phyloP scores from a whole-genome alignment of 2,888 invertebrate genomes.

The Cabera pusaria region DNA sequence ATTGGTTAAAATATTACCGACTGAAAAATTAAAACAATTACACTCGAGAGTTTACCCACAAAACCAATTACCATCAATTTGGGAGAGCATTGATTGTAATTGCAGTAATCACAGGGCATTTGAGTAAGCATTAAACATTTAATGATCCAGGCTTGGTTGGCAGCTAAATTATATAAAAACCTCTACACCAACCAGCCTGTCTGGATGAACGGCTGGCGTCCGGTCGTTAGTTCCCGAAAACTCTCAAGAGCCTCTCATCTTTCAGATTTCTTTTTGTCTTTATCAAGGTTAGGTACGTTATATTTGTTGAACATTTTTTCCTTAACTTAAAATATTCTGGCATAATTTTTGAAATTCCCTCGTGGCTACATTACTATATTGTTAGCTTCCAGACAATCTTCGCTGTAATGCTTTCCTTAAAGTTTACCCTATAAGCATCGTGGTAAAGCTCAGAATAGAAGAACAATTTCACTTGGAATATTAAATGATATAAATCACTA shows the following conservation, averaged over 20 bases:
- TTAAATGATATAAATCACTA: constrained; percentile 24
- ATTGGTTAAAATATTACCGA: no score
- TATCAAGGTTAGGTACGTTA: constrained; percentile 8
- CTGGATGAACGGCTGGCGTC: constrained; percentile 16
- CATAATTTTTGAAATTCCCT: constrained; percentile 1
- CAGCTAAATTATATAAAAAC: constrained; percentile 21
- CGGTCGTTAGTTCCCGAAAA: constrained; percentile 19
- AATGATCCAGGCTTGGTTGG: constrained; percentile 10
- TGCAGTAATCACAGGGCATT: constrained; percentile 12
- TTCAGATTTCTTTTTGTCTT: constrained; percentile 10
- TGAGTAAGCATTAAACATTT: constrained; percentile 5
- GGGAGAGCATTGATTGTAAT: constrained; percentile 14
- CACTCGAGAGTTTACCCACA: no score
- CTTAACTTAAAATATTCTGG: constrained; percentile 6
- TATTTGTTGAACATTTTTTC: constrained; percentile 7
- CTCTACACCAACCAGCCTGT: constrained; percentile 4
- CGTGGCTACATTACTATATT: constrained; percentile 2
- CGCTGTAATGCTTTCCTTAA: no score
- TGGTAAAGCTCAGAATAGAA: constrained; percentile 8
- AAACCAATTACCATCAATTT: constrained; percentile 16
- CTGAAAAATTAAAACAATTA: no score
- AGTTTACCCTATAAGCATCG: no score
- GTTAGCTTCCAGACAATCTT: no score
- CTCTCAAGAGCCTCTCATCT: constrained; percentile 6
- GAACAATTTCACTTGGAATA: constrained; percentile 5